Conservation (phyloP, 2,797 vertebrate genomes). For the Morelia viridis region DNA sequence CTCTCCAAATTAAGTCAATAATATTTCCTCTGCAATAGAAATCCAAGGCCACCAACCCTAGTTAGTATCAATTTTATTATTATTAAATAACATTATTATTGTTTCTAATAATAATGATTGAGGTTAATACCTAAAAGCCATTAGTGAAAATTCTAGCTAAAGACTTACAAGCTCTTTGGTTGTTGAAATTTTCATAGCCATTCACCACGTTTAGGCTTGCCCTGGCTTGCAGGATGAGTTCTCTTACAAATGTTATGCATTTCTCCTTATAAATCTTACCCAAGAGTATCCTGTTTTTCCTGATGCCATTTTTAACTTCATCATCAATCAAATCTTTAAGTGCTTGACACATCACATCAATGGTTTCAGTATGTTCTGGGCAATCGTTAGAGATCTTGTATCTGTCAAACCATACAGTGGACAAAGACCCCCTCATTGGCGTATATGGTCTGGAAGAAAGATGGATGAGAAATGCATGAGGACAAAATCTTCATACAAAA, state of each 20-base stretch:
- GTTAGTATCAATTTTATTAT: not conserved
- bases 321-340: slow-evolving; percentile 80
- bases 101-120: not conserved
- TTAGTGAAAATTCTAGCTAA: slow-evolving; percentile 2
- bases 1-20: not conserved
- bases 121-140: not conserved
- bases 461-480: slow-evolving; percentile 24
- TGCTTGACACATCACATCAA: slow-evolving; percentile 78
- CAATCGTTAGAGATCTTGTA: slow-evolving; percentile 81
- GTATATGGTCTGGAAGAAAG: slow-evolving; percentile 81
- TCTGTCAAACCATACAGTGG: slow-evolving; percentile 89
- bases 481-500: slow-evolving; percentile 17
- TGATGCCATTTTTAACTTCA: slow-evolving; percentile 79
- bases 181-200: not conserved
- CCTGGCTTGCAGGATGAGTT: not conserved
- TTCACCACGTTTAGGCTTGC: slow-evolving; percentile 14
- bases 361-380: slow-evolving; percentile 84
- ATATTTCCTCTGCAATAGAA: not conserved
- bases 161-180: not conserved
- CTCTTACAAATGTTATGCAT: slow-evolving; percentile 10
- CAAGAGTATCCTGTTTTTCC: slow-evolving; percentile 82
- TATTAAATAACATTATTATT: too few species aligned
- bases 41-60: not conserved
- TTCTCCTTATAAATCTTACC: slow-evolving; percentile 72
- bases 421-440: slow-evolving; percentile 79